A percentile compares a stretch with the other conserved stretches of the same genome.
Evolutionary conservation across 2,113 vertebrate genomes (phyloP).

Genomic region (Chaetorhynchus papuensis): DNA sequence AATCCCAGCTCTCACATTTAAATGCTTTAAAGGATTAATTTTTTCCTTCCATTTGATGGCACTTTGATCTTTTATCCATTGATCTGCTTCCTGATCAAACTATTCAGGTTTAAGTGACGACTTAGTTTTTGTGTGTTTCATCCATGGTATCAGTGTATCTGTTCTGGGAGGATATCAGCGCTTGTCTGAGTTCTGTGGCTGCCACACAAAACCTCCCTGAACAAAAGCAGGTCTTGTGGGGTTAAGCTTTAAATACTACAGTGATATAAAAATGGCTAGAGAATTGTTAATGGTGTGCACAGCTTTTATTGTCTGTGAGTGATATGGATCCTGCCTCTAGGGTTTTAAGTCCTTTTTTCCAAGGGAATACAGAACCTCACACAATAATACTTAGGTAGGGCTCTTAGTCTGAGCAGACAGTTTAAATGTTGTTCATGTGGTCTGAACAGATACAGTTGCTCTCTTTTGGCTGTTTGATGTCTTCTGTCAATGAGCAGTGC

Average conservation of each 20-base stretch:
- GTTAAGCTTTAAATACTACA: neutral
- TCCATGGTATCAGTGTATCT: neutral
- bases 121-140: neutral
- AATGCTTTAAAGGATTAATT: neutral
- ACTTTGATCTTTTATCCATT: neutral
- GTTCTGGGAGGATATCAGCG: neutral
- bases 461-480: neutral
- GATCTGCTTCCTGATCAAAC: constrained; percentile 6
- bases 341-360: neutral
- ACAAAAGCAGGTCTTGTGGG: neutral
- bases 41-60: neutral
- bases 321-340: neutral
- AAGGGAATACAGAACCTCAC: neutral
- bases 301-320: neutral
- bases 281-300: neutral
- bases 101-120: neutral
- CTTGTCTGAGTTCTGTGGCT: neutral
- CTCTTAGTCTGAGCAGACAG: neutral
- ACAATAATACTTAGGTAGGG: neutral
- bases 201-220: neutral
- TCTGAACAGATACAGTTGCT: neutral
- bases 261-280: neutral
- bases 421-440: neutral
- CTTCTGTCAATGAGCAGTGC: neutral
- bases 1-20: neutral